These are phyloP conservation scores for Edolisoma coerulescens DNA, from an alignment of 2,113 vertebrate genomes.

Conservation along the genomic window DNA sequence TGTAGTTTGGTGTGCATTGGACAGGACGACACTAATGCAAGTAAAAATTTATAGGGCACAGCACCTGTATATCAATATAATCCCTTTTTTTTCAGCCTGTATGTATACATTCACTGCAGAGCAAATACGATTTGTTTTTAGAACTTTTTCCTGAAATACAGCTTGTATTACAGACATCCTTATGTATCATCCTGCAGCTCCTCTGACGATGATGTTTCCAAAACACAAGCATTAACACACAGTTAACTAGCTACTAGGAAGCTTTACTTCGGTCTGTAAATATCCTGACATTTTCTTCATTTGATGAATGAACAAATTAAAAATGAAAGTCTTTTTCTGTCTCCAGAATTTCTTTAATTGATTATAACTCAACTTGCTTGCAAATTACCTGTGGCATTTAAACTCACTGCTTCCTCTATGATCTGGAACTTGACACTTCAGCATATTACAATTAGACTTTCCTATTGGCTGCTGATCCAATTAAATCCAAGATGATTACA, in stretches of 20 bases:
- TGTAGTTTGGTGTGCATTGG: neutral
- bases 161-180: neutral
- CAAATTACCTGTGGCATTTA: neutral
- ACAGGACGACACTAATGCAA: neutral
- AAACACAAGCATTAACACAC: neutral
- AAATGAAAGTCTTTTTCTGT: neutral
- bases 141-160: neutral
- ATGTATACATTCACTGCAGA: neutral
- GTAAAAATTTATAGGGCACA: neutral
- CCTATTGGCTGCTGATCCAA: conserved; percentile 44
- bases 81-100: neutral
- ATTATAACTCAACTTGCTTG: neutral
- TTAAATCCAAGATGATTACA: conserved; percentile 56
- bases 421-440: conserved; percentile 35
- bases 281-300: neutral
- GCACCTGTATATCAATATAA: neutral
- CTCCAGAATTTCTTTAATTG: neutral
- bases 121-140: neutral
- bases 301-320: neutral
- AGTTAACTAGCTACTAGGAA: neutral
- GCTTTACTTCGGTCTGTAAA: neutral
- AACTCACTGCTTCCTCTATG: neutral
- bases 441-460: neutral
- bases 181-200: neutral
- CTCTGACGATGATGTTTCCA: neutral